phyloP scores from a whole-genome alignment of 1,140 invertebrate genomes.

The Ruditapes philippinarum region DNA sequence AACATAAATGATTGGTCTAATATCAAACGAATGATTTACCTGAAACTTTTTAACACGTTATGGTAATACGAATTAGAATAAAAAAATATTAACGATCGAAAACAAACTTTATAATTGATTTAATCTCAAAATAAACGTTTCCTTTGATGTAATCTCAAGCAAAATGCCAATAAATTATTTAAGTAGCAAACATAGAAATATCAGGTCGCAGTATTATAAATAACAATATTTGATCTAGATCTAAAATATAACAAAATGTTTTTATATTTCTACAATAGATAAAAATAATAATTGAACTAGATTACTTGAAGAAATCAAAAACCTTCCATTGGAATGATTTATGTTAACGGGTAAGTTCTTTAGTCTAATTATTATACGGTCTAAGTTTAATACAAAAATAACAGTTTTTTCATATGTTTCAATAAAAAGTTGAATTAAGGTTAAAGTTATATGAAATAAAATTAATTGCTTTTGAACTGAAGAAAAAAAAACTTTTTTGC shows the following conservation, averaged over 20 bases:
- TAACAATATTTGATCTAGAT: slow-evolving; percentile 3
- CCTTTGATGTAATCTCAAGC: background rate
- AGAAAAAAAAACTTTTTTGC: too few species aligned
- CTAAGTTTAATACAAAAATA: background rate
- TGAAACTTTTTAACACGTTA: background rate
- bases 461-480: background rate
- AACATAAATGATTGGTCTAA: background rate
- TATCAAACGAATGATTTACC: background rate
- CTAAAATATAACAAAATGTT: background rate
- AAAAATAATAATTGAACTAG: background rate
- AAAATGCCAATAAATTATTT: background rate
- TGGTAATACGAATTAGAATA: background rate
- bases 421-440: slow-evolving; percentile 12
- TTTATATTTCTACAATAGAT: background rate
- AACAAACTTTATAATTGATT: background rate
- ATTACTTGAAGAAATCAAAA: background rate
- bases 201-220: background rate
- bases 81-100: background rate
- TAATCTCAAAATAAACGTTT: background rate
- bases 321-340: background rate
- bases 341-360: background rate
- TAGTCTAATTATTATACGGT: background rate
- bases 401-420: slow-evolving; percentile 15
- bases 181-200: slow-evolving; percentile 8
- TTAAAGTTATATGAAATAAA: background rate